These are phyloP conservation scores for Branchinecta sandiegonensis DNA, from an alignment of 2,888 invertebrate species.

Conservation along the genomic window DNA sequence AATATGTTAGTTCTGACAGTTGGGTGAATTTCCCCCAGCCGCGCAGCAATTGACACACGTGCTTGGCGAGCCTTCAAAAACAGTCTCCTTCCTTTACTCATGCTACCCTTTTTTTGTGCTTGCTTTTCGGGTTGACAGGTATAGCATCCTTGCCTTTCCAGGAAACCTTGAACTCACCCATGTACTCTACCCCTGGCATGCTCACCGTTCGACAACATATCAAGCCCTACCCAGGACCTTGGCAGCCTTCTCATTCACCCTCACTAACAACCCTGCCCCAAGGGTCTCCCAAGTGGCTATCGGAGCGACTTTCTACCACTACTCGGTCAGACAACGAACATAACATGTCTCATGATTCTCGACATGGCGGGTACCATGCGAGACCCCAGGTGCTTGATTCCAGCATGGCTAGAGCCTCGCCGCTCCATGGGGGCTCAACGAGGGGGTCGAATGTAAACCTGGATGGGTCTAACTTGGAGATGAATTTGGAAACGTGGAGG, in stretches of 20 bases:
- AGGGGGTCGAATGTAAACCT: slow-evolving; percentile 4
- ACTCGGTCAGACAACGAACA: slow-evolving; percentile 20
- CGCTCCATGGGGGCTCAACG: background rate
- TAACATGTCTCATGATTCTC: slow-evolving; percentile 13
- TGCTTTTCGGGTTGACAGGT: no score
- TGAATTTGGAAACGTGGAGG: slow-evolving; percentile 1
- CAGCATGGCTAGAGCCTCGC: background rate
- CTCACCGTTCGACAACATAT: background rate
- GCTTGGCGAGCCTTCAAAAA: no score
- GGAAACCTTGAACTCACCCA: slow-evolving; percentile 3
- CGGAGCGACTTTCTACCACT: slow-evolving; percentile 23
- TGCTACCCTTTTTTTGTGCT: no score
- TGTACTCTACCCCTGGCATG: slow-evolving; percentile 7
- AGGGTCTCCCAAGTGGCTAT: slow-evolving; percentile 20
- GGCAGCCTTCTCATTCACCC: background rate
- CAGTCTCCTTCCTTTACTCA: no score
- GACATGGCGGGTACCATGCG: background rate
- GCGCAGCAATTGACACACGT: no score
- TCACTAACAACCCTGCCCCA: background rate
- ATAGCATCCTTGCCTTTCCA: background rate
- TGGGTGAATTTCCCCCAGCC: no score
- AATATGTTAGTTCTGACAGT: no score
- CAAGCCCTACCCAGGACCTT: slow-evolving; percentile 7
- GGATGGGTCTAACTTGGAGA: background rate
- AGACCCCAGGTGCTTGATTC: background rate